A percentile compares a stretch with the other conserved stretches of the same genome.
Evolutionary conservation across 2,888 invertebrate species (phyloP).

Genomic region (Leptopterna dolabrata): DNA sequence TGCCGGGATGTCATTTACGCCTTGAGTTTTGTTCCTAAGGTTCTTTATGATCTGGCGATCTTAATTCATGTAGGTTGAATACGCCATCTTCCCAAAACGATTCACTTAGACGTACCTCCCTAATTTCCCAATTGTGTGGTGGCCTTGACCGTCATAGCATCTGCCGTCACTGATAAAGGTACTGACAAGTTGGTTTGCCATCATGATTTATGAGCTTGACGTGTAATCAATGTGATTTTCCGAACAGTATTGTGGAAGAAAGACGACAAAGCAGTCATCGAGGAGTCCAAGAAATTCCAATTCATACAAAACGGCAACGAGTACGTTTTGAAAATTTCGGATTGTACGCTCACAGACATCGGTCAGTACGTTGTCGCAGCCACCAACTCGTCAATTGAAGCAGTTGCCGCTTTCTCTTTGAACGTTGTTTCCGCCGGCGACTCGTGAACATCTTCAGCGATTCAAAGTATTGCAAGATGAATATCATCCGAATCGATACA

Average conservation of each 20-base stretch:
- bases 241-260: constrained; percentile 58
- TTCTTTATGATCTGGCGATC: too few relatives aligned
- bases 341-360: constrained; percentile 80
- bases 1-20: too few relatives aligned
- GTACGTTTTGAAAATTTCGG: constrained; percentile 82
- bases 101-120: too few relatives aligned
- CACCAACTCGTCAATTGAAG: constrained; percentile 86
- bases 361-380: constrained; percentile 91
- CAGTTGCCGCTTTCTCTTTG: constrained; percentile 85
- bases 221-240: too few relatives aligned
- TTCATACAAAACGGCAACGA: constrained; percentile 85
- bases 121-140: too few relatives aligned
- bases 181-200: too few relatives aligned
- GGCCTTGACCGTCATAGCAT: too few relatives aligned
- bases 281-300: constrained; percentile 79
- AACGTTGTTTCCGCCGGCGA: constrained; percentile 72
- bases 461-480: background rate
- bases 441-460: constrained; percentile 27
- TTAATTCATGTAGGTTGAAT: too few relatives aligned
- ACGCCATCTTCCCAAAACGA: too few relatives aligned
- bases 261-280: constrained; percentile 69
- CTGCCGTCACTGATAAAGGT: too few relatives aligned
- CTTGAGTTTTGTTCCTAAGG: too few relatives aligned
- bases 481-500: background rate
- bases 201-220: too few relatives aligned